Conservation (phyloP, 1,140 invertebrate species). For the Drosophila dunni region DNA sequence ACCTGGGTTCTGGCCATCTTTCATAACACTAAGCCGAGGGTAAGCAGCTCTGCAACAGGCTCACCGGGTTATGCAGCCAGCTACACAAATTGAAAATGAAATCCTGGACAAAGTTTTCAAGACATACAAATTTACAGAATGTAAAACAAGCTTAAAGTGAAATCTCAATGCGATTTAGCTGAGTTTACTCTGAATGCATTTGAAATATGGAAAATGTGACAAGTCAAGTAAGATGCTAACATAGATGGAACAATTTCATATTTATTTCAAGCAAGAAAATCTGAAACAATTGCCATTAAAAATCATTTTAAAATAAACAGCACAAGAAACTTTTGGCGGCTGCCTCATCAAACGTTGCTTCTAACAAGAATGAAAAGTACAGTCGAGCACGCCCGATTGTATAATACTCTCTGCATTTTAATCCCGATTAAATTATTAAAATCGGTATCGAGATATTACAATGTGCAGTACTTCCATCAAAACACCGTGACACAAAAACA, state of each 20-base stretch:
- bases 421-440: no score
- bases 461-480: no score
- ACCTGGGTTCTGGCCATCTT: conserved; percentile 59
- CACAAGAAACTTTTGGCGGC: conserved; percentile 42
- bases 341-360: conserved; percentile 40
- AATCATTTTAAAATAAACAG: conserved; percentile 68
- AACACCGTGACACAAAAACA: no score
- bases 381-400: no score
- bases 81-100: conserved; percentile 62
- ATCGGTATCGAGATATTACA: no score
- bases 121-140: conserved; percentile 34
- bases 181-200: conserved; percentile 8
- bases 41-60: conserved; percentile 48
- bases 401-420: no score
- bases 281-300: conserved; percentile 64
- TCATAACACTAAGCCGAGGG: conserved; percentile 28
- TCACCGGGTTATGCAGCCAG: conserved; percentile 25
- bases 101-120: conserved; percentile 35
- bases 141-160: conserved; percentile 15
- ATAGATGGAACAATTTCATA: conserved; percentile 15
- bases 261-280: conserved; percentile 49
- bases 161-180: conserved; percentile 20
- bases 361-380: no score
- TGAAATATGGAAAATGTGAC: not conserved
- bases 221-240: conserved; percentile 20